Base-by-base conservation (phyloP, 2,797 vertebrate species). In the Melanogrammus aeglefinus region DNA sequence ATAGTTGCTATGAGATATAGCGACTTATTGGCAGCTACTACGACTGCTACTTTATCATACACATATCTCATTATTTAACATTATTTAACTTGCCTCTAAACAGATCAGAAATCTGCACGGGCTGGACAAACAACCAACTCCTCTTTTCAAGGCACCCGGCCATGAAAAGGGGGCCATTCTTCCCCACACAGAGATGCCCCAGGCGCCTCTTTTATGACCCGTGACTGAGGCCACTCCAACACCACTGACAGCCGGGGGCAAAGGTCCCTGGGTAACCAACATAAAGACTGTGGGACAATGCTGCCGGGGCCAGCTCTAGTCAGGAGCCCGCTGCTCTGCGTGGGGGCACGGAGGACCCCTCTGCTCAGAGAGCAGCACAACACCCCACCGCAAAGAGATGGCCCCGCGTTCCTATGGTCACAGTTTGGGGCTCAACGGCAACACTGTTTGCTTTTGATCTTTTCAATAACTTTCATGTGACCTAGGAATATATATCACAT, bases 221-320 rank as follows among this genome's bases (percentile, higher is more conserved):
- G 82, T 94, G 93, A 95, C 94, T 88, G 92, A 93, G 92, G 90
- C 87, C 81, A 84, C 88, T 90, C 90, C 91, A 88, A 91, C 90
- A 92, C 91, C 89, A 92, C 91, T 94, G 94, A 93, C 93, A 94
- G 91, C 84, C 14, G 77, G 91, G 93, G 92, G 84, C 92, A 95
- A 92, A 93, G 94, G 94, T 93, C 93, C 86, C 86, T 84, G 91
- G 87, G 91, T 92, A 94, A 93, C 92, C 91, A 94, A 92, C 88
- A 87, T 87, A 94, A 93, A 86, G 91, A 87, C 86, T 91, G 82
- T 88, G 87, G 90, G 90, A 94, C 91, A 93, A 93, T 91, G 84
- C 88, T 88, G 80, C 80, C 87, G 88, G 88, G 88, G 85, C 83
- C 89, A 90, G 91, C 88, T 90, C 88, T 84, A 86, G 41, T 80